phyloP scores from a whole-genome alignment of 2,113 vertebrate species.

The Mobula birostris region DNA sequence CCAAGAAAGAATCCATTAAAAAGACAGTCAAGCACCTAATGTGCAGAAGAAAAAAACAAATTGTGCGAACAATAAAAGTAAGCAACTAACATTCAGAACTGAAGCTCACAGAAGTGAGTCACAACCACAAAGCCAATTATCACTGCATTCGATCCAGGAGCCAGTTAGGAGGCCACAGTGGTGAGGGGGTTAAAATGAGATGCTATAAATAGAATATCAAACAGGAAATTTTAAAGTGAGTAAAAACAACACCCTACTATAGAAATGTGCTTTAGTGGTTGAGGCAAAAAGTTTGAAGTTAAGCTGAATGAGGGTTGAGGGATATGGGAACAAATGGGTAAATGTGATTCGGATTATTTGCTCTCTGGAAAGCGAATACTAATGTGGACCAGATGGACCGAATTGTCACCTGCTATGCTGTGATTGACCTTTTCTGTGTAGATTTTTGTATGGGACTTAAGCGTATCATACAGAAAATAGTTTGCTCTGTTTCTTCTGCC shows the following conservation, averaged over 20 bases:
- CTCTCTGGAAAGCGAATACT: not conserved
- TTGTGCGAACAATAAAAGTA: no score
- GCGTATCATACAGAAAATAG: not conserved
- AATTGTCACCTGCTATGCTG: not conserved
- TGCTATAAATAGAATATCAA: not conserved
- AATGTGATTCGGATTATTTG: not conserved
- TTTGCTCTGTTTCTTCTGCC: not conserved
- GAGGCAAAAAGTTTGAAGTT: not conserved
- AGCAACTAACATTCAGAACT: no score
- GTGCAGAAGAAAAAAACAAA: no score
- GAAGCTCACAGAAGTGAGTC: no score
- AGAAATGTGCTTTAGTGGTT: not conserved
- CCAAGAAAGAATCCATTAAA: no score
- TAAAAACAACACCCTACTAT: not conserved
- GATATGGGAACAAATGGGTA: not conserved
- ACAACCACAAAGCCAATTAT: no score
- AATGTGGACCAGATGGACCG: no score
- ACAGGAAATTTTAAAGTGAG: not conserved
- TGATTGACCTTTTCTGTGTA: not conserved
- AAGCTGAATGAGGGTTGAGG: not conserved
- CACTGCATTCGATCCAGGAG: no score
- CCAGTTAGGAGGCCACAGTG: not conserved
- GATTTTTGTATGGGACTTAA: not conserved
- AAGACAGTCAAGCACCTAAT: no score
- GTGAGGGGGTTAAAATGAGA: not conserved